These are phyloP conservation scores for Leptoteleia sp. DNA, from an alignment of 1,140 invertebrate species.

Conservation along the genomic window DNA sequence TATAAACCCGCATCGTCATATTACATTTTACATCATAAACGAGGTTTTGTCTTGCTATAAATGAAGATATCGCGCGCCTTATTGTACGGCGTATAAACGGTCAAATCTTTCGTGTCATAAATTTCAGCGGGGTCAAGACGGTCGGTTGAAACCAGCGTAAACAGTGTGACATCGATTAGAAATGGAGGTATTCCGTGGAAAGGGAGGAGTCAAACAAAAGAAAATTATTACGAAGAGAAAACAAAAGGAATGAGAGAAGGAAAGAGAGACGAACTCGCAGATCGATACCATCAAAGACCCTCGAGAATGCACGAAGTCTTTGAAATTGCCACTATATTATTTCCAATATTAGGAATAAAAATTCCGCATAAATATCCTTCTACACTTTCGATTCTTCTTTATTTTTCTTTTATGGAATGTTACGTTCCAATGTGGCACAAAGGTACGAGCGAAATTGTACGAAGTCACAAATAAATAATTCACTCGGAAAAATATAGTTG, in stretches of 20 bases:
- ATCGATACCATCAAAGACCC: slow-evolving; percentile 50
- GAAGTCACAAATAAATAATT: too few relatives aligned
- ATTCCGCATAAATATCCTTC: slow-evolving; percentile 54
- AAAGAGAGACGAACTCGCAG: slow-evolving; percentile 29
- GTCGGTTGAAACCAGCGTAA: slow-evolving; percentile 69
- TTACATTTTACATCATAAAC: slow-evolving; percentile 14
- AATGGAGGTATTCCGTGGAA: slow-evolving; percentile 59
- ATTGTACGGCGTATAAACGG: slow-evolving; percentile 24
- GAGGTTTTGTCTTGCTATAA: slow-evolving; percentile 51
- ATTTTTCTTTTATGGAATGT: slow-evolving; percentile 32
- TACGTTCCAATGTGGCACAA: too few relatives aligned
- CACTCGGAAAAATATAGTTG: too few relatives aligned
- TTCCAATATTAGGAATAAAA: slow-evolving; percentile 54
- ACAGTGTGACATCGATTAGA: slow-evolving; percentile 65
- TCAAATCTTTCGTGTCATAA: slow-evolving; percentile 60
- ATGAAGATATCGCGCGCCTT: slow-evolving; percentile 47
- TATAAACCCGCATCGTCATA: slow-evolving; percentile 7
- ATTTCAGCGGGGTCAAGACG: slow-evolving; percentile 48
- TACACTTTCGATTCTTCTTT: slow-evolving; percentile 17
- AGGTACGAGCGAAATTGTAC: too few relatives aligned
- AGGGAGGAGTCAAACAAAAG: slow-evolving; percentile 41
- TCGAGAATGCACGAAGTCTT: slow-evolving; percentile 40
- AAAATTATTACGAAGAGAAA: slow-evolving; percentile 66
- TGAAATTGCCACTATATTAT: slow-evolving; percentile 58
- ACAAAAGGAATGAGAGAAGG: slow-evolving; percentile 33